Conservation (phyloP, 2,113 vertebrate genomes). For the Ciconia stormi region DNA sequence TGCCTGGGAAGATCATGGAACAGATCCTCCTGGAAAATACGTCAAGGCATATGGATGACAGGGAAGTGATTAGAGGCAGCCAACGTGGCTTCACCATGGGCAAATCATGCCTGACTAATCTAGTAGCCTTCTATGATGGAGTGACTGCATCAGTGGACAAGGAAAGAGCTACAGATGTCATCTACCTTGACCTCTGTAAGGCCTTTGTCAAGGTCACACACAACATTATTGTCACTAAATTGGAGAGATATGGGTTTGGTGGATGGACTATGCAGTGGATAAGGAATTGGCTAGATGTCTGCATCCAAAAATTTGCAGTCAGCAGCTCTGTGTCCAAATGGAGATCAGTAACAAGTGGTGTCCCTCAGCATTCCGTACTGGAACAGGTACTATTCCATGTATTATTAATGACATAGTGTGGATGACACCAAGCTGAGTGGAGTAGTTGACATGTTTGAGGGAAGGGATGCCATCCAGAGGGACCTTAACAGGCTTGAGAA, state of each 20-base stretch:
- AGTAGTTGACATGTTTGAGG: not conserved
- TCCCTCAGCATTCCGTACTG: not conserved
- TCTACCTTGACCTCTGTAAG: not conserved
- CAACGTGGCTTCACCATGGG: not conserved
- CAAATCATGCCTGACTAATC: not conserved
- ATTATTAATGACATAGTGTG: not conserved
- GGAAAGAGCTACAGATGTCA: not conserved
- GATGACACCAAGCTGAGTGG: not conserved
- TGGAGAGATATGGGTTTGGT: not conserved
- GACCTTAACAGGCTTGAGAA: not conserved
- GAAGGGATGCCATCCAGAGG: not conserved
- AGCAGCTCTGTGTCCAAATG: not conserved
- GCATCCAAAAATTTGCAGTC: not conserved
- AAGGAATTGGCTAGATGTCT: not conserved
- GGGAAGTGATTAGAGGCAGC: not conserved
- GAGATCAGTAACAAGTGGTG: rapidly evolving
- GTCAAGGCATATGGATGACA: not conserved
- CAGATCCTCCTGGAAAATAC: not conserved
- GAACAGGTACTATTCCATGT: not conserved
- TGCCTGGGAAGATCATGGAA: not conserved
- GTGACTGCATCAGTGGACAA: not conserved
- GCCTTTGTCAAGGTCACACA: not conserved
- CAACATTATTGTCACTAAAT: not conserved
- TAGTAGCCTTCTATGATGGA: not conserved
- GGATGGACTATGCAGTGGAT: not conserved